phyloP scores from a whole-genome alignment of 2,888 invertebrate genomes.

The Polydrusus cervinus region DNA sequence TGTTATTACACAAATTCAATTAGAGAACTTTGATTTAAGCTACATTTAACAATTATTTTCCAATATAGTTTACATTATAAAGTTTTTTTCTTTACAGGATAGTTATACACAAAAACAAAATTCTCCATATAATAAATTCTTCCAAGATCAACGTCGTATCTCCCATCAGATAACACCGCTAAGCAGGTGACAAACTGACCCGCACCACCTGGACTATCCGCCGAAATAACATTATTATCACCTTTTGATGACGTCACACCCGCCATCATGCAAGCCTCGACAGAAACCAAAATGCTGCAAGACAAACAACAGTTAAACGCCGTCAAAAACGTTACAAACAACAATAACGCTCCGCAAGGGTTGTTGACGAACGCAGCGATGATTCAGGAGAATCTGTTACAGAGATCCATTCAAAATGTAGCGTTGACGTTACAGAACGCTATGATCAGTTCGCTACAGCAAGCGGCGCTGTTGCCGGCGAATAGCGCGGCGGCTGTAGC shows the following conservation, averaged over 20 bases:
- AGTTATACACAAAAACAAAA: neutral
- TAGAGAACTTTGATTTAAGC: too few relatives aligned
- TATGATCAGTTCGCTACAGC: constrained; percentile 88
- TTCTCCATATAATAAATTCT: neutral
- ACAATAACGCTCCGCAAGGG: constrained; percentile 13
- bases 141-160: neutral
- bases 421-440: constrained; percentile 89
- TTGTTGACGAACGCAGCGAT: constrained; percentile 73
- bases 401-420: constrained; percentile 79
- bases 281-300: constrained; percentile 54
- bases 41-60: too few relatives aligned
- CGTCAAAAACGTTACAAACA: neutral
- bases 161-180: constrained; percentile 23
- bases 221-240: constrained; percentile 6
- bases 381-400: constrained; percentile 78
- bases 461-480: constrained; percentile 86
- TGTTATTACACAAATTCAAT: too few relatives aligned
- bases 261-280: constrained; percentile 52
- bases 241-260: constrained; percentile 28
- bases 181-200: constrained; percentile 23
- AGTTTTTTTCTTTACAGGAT: too few relatives aligned
- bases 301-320: constrained; percentile 57
- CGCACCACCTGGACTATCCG: constrained; percentile 8
- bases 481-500: constrained; percentile 90
- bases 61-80: too few relatives aligned